Conservation (phyloP, 2,113 vertebrate genomes). For the Struthidea cinerea region DNA sequence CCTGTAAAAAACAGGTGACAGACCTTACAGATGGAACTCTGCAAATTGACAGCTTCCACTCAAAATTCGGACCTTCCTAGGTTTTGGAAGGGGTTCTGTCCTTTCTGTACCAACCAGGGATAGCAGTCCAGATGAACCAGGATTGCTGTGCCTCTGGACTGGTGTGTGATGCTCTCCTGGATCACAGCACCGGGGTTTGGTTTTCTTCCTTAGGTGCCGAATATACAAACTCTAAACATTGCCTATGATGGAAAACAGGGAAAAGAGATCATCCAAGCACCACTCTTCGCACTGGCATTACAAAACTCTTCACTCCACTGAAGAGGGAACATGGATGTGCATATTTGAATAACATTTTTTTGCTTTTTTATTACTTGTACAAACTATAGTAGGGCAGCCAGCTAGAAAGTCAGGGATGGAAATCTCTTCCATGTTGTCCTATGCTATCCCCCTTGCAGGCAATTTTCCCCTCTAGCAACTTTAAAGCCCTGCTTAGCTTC, state of each 20-base stretch:
- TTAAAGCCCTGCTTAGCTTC: not conserved
- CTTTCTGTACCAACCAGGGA: not conserved
- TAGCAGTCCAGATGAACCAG: not conserved
- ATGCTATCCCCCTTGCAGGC: not conserved
- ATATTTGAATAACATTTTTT: not conserved
- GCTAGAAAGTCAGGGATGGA: not conserved
- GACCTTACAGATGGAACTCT: not conserved
- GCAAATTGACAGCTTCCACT: not conserved
- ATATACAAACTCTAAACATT: not conserved
- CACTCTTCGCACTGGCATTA: not conserved
- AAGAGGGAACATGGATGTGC: not conserved
- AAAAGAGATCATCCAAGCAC: not conserved
- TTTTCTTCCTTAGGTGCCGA: not conserved
- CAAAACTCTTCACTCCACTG: not conserved
- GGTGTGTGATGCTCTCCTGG: not conserved
- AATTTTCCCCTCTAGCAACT: not conserved
- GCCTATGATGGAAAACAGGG: accelerated
- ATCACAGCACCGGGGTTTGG: accelerated
- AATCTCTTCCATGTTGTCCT: not conserved
- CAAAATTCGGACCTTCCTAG: not conserved
- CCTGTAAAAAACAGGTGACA: not conserved
- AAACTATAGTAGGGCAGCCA: not conserved
- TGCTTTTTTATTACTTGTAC: not conserved
- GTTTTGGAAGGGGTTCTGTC: not conserved
- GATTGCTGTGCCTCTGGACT: not conserved